Conservation (phyloP, 2,113 vertebrate species). For the Bungarus multicinctus region DNA sequence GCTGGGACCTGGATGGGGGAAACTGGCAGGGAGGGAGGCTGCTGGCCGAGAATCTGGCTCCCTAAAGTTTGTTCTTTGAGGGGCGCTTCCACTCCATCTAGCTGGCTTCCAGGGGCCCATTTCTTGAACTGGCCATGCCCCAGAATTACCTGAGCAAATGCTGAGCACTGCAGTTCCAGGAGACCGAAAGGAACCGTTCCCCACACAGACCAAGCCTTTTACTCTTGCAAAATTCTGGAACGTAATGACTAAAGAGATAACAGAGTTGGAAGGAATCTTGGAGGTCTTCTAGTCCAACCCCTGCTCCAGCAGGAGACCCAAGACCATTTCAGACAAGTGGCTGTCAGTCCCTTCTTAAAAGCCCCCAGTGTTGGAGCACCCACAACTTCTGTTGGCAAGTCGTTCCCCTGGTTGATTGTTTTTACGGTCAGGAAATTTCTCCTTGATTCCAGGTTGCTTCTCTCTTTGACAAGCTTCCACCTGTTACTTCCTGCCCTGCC, state of each 20-base stretch:
- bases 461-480: not conserved
- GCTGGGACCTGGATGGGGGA: not conserved
- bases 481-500: not conserved
- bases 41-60: not conserved
- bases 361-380: not conserved
- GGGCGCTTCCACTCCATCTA: not conserved
- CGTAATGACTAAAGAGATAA: not conserved
- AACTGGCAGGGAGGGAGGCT: not conserved
- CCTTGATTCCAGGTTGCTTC: not conserved
- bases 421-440: not conserved
- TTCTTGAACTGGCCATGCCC: not conserved
- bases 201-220: not conserved
- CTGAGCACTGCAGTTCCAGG: not conserved
- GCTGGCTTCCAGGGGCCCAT: not conserved
- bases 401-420: not conserved
- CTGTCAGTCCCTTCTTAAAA: not conserved
- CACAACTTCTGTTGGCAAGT: fast-evolving
- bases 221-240: not conserved
- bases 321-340: not conserved
- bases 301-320: not conserved
- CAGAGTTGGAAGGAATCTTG: not conserved
- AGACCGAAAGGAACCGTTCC: not conserved
- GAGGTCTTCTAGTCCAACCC: not conserved
- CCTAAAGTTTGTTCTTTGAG: not conserved
- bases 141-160: not conserved